Evolutionary conservation across 2,888 invertebrate species (phyloP), one percentile per base, ranked within the genome.

Genomic region (Ametastegia equiseti): DNA sequence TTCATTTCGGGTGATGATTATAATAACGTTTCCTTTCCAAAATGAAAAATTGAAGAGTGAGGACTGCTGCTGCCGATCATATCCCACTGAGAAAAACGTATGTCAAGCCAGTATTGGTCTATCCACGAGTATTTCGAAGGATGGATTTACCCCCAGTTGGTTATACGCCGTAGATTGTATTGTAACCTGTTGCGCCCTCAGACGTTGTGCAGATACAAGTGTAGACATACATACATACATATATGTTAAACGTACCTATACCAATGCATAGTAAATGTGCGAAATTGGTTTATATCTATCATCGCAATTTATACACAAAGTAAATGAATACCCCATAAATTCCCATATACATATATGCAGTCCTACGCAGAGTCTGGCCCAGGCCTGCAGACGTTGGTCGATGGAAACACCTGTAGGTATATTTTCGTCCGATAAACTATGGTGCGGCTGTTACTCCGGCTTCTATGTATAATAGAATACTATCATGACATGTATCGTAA

Each of bases 161-260:
- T 50, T 71, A 27, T 23, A 15, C 23, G 13, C 23, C 15, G 11
- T 45, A 42, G 50, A 33, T 47, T 50, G 50, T 50, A 73, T 50
- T 71, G 69, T 71, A 71, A 71, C 69, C 73, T 73, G 73, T 73
- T 73, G 73, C 73, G 54, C 45, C 73, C 50, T 73, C 73, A 45
- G 73, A 50, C 73, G 30, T 9, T 71, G 45, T 71, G 69, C 33
- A 71, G 19, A 45, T 71, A 39, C 19, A 69, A 9, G 39, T 36
- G 15, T 30, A 60, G 5, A 23, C 27, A 60, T 60, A 4, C 3
- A 1, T 13, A 30, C 4, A 27, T 3, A 42, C 7, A n/a, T 0
- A 27, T 63, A 30, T 33, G 13, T 54, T n/a, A n/a, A n/a, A n/a
- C n/a, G n/a, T n/a, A n/a, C n/a, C n/a, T n/a, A n/a, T n/a, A n/a